Conservation (phyloP, 1,140 invertebrate species). For the Heliconius congener region DNA sequence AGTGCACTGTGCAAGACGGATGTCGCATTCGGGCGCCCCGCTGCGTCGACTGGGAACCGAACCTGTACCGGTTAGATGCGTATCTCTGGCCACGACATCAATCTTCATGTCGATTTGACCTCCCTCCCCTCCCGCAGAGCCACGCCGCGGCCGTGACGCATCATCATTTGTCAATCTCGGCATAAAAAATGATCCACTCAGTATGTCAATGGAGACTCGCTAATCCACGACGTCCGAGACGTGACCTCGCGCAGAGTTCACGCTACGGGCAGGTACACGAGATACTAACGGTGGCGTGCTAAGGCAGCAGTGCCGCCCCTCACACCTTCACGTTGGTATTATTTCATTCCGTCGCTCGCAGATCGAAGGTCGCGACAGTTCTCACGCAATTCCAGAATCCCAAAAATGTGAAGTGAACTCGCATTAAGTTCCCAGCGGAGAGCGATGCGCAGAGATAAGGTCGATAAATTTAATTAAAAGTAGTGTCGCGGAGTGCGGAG, state of each 20-base stretch:
- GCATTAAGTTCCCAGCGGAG: conserved; percentile 61
- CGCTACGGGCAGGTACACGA: too few species aligned
- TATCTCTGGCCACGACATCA: conserved; percentile 60
- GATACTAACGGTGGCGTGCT: too few species aligned
- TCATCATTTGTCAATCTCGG: conserved; percentile 59
- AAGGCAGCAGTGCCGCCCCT: conserved; percentile 32
- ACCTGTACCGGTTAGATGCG: conserved; percentile 47
- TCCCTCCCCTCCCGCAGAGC: not conserved
- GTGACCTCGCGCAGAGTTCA: not conserved
- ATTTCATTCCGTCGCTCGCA: conserved; percentile 40
- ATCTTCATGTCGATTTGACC: conserved; percentile 50
- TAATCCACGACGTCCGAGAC: conserved; percentile 28
- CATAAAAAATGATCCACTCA: conserved; percentile 55
- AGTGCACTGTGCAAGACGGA: conserved; percentile 45
- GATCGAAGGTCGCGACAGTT: conserved; percentile 45
- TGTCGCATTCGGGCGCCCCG: conserved; percentile 46
- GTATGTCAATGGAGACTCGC: conserved; percentile 30
- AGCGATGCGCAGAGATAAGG: conserved; percentile 64
- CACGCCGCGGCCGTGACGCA: conserved; percentile 37
- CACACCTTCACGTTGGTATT: conserved; percentile 33
- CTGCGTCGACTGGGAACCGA: conserved; percentile 49
- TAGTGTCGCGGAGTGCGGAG: conserved; percentile 30
- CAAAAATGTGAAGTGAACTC: conserved; percentile 58
- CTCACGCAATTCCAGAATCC: conserved; percentile 62
- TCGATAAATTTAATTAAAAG: conserved; percentile 77